Percentiles rank a stretch among this genome's conserved stretches.
phyloP scores from a whole-genome alignment of 2,888 invertebrate species.

The Eupithecia centaureata region DNA sequence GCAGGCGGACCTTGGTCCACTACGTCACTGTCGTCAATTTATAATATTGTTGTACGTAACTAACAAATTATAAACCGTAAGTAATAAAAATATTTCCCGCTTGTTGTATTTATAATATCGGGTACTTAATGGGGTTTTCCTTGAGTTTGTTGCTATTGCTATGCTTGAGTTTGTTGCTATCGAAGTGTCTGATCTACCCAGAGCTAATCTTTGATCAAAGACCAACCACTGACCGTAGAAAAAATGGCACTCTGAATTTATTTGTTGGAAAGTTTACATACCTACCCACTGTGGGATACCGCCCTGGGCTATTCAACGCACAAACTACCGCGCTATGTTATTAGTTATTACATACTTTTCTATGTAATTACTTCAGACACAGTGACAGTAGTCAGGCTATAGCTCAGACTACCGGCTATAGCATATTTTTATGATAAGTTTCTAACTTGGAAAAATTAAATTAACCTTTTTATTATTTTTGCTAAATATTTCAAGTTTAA shows the following conservation, averaged over 20 bases:
- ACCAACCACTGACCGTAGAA: slow-evolving; percentile 29
- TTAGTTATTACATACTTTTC: slow-evolving; percentile 37
- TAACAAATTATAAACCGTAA: too few species aligned
- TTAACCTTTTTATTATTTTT: too few species aligned
- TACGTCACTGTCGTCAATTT: too few species aligned
- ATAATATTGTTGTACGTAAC: too few species aligned
- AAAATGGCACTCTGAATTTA: slow-evolving; percentile 38
- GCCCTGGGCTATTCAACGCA: slow-evolving; percentile 30
- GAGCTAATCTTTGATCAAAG: slow-evolving; percentile 28
- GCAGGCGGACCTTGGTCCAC: too few species aligned
- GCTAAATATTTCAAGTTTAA: too few species aligned
- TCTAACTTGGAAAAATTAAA: too few species aligned
- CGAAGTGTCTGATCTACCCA: not conserved
- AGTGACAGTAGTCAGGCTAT: slow-evolving; percentile 7
- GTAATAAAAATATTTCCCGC: too few species aligned
- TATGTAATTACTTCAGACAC: slow-evolving; percentile 29
- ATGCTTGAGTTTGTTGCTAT: not conserved
- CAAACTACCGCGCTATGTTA: slow-evolving; percentile 31
- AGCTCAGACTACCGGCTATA: too few species aligned
- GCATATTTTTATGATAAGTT: too few species aligned
- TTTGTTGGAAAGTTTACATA: slow-evolving; percentile 41
- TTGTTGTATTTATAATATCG: too few species aligned
- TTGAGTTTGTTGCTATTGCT: not conserved
- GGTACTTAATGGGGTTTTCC: too few species aligned
- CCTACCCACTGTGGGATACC: slow-evolving; percentile 35